Conservation (phyloP, 2,113 vertebrate species). For the Cyanoderma ruficeps region DNA sequence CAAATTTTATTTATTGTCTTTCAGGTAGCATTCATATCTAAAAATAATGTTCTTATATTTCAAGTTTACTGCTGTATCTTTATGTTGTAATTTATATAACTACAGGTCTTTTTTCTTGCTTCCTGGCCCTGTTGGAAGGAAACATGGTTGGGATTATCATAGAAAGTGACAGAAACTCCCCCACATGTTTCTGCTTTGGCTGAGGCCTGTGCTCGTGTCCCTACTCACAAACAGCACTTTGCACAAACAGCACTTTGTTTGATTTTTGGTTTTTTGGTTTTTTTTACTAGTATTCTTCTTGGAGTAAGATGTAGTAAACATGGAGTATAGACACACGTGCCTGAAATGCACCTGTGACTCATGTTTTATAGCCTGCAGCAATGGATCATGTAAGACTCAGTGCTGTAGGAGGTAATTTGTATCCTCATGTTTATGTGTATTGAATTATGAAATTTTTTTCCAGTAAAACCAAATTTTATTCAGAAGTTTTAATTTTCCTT, state of each 20-base stretch:
- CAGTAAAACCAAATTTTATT: not conserved
- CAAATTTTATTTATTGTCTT: not conserved
- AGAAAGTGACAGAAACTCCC: not conserved
- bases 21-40: not conserved
- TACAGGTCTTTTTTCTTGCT: not conserved
- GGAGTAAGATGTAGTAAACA: not conserved
- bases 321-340: not conserved
- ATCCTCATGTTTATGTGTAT: not conserved
- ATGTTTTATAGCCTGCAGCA: not conserved
- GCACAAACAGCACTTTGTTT: not conserved
- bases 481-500: not conserved
- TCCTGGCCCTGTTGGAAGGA: not conserved
- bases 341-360: not conserved
- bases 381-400: not conserved
- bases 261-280: not conserved
- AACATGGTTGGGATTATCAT: rapidly evolving
- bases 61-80: not conserved
- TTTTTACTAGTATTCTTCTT: not conserved
- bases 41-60: not conserved
- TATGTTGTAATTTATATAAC: not conserved
- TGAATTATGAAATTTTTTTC: not conserved
- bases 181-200: not conserved
- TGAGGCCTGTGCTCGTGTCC: not conserved
- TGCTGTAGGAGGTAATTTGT: not conserved
- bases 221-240: not conserved